phyloP scores from a whole-genome alignment of 2,888 invertebrate genomes.

The Rhogogaster chlorosoma region DNA sequence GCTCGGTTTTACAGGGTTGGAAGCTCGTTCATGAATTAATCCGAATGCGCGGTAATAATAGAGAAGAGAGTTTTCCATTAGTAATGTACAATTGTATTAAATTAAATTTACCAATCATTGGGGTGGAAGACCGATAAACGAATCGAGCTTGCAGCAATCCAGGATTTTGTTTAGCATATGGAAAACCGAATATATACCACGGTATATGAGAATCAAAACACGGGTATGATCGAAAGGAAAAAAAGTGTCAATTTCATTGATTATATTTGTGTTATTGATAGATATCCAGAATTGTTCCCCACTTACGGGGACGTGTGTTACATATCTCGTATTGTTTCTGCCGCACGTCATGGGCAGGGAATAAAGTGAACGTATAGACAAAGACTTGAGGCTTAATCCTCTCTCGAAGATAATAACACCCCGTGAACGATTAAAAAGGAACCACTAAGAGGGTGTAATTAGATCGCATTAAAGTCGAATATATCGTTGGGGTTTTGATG shows the following conservation, averaged over 20 bases:
- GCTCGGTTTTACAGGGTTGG: not conserved
- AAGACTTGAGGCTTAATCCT: not conserved
- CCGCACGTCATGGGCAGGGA: conserved; percentile 1
- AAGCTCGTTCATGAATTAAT: not conserved
- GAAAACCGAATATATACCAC: not conserved
- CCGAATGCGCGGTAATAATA: not conserved
- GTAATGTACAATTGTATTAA: not conserved
- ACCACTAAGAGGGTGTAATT: conserved; percentile 23
- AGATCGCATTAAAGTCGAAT: conserved; percentile 36
- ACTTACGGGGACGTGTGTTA: not conserved
- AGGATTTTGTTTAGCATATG: not conserved
- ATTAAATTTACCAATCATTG: not conserved
- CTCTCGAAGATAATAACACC: conserved; percentile 18
- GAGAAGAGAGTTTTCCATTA: not conserved
- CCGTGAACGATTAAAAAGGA: conserved; percentile 32
- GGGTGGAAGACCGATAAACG: not conserved
- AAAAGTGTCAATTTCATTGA: not conserved
- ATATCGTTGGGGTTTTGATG: conserved; percentile 31
- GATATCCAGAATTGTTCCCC: not conserved
- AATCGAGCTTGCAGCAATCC: not conserved
- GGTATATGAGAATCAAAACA: not conserved
- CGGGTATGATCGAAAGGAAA: not conserved
- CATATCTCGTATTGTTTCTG: not conserved
- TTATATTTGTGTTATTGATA: not conserved
- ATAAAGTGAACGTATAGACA: not conserved